These are phyloP conservation scores for Catostomus latipinnis DNA, from an alignment of 2,797 vertebrate genomes.

Conservation along the genomic window DNA sequence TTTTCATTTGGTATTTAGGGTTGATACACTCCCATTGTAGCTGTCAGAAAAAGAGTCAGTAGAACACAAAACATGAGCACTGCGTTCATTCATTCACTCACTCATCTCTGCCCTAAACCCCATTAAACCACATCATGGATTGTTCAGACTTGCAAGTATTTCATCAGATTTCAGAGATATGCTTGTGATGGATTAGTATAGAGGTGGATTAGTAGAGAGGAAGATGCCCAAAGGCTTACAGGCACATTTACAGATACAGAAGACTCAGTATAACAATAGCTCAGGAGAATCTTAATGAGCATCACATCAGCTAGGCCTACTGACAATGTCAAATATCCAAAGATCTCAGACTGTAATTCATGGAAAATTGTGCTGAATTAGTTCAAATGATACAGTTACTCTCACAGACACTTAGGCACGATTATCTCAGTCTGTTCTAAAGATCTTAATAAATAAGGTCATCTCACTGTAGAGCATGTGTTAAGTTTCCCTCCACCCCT, in stretches of 20 bases:
- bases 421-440: not conserved
- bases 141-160: constrained; percentile 4
- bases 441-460: not conserved
- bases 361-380: not conserved
- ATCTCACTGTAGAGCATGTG: not conserved
- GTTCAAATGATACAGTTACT: not conserved
- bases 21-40: constrained; percentile 99
- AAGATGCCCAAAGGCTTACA: constrained; percentile 1
- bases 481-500: constrained; percentile 5
- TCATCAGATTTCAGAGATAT: constrained; percentile 4
- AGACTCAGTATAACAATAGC: constrained; percentile 12
- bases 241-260: constrained; percentile 16
- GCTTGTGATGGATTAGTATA: constrained; percentile 20
- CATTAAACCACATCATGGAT: constrained; percentile 5
- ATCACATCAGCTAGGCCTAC: too few species aligned
- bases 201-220: constrained; percentile 27
- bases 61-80: not conserved
- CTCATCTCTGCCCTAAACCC: constrained; percentile 1
- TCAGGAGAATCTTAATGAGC: not conserved
- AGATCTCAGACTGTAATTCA: not conserved
- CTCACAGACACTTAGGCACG: not conserved
- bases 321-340: not conserved
- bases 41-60: constrained; percentile 67
- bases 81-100: constrained; percentile 1
- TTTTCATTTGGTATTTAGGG: constrained; percentile 97